These are phyloP conservation scores for Atethmia centrago DNA, from an alignment of 2,888 invertebrate species.

Conservation along the genomic window DNA sequence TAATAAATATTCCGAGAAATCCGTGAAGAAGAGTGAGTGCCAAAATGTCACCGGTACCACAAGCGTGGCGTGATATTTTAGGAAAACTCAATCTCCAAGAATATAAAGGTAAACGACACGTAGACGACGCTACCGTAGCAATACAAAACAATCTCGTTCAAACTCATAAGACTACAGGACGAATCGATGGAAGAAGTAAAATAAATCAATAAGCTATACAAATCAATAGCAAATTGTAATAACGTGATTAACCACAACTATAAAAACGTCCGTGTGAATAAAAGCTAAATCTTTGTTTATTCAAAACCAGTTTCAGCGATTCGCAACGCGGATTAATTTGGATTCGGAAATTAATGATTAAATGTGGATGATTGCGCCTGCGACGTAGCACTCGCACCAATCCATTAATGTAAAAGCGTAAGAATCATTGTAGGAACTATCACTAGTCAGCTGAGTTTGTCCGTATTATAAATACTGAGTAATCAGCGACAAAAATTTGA, in stretches of 20 bases:
- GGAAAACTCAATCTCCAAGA: conserved; percentile 72
- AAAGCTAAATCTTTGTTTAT: conserved; percentile 64
- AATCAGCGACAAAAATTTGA: conserved; percentile 78
- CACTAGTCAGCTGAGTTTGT: conserved; percentile 45
- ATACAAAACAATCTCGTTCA: conserved; percentile 34
- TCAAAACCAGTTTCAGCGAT: conserved; percentile 65
- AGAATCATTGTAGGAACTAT: conserved; percentile 24
- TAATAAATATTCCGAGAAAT: conserved; percentile 69
- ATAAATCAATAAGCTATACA: conserved; percentile 34
- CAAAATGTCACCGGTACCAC: conserved; percentile 71
- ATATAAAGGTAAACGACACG: conserved; percentile 78
- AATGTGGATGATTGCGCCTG: conserved; percentile 47
- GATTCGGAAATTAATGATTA: conserved; percentile 50
- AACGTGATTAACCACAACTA: conserved; percentile 33
- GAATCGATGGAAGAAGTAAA: conserved; percentile 39
- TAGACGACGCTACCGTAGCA: conserved; percentile 37
- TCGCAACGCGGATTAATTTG: conserved; percentile 61
- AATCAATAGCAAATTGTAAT: conserved; percentile 32
- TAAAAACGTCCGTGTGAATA: conserved; percentile 48
- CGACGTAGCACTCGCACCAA: conserved; percentile 5
- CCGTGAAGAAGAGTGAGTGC: conserved; percentile 65
- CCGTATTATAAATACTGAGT: conserved; percentile 66
- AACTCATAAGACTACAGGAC: conserved; percentile 58
- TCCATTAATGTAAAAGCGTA: conserved; percentile 19
- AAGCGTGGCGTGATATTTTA: conserved; percentile 69